Evolutionary conservation across 2,113 vertebrate species (phyloP).

Genomic region (Carettochelys insculpta): DNA sequence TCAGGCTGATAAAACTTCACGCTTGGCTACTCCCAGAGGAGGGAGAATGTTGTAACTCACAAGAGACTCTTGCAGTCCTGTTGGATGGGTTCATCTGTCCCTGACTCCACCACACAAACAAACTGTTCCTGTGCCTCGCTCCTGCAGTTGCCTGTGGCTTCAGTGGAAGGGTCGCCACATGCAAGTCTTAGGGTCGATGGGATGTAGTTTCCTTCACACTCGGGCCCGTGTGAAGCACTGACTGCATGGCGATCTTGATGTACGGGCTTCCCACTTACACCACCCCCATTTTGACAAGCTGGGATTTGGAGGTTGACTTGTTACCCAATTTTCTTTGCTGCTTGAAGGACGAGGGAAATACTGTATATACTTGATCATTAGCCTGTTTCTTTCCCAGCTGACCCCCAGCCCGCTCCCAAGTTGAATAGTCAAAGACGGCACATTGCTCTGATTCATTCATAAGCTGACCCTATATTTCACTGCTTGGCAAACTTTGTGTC

Average conservation of each 20-base stretch:
- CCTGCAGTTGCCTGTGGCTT: not conserved
- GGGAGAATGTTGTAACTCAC: not conserved
- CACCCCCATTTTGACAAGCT: not conserved
- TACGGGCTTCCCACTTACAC: not conserved
- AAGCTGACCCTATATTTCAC: too few relatives aligned
- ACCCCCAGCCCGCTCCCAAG: too few relatives aligned
- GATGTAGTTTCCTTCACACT: not conserved
- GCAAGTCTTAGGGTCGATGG: rapidly evolving
- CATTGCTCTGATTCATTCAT: too few relatives aligned
- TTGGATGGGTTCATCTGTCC: not conserved
- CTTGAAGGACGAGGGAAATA: not conserved
- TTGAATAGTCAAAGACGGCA: too few relatives aligned
- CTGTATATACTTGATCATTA: too few relatives aligned
- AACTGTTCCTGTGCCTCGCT: not conserved
- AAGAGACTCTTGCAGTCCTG: not conserved
- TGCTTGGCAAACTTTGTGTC: too few relatives aligned
- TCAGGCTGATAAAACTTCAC: not conserved
- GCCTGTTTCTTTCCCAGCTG: too few relatives aligned
- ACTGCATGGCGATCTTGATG: not conserved
- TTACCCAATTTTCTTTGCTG: not conserved
- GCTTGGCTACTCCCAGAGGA: not conserved
- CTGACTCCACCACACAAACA: rapidly evolving
- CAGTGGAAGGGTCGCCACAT: not conserved
- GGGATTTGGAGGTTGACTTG: not conserved
- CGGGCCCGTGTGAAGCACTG: not conserved